These are phyloP conservation scores for Labrus mixtus DNA, from an alignment of 2,113 vertebrate genomes.

Conservation along the genomic window DNA sequence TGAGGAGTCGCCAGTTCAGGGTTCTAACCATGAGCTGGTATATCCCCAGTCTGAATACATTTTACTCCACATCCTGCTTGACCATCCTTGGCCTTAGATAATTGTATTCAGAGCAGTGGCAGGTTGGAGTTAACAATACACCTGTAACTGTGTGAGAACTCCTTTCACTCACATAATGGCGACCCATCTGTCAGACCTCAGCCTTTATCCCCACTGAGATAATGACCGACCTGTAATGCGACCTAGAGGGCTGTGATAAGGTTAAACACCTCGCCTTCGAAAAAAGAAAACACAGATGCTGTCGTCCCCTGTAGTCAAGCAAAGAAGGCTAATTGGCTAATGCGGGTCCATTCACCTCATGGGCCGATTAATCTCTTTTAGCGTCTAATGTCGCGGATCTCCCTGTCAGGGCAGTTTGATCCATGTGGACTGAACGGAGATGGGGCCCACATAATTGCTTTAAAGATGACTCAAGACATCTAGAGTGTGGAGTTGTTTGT, in stretches of 20 bases:
- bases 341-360: constrained; percentile 48
- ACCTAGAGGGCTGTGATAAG: constrained; percentile 53
- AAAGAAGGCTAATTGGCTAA: constrained; percentile 61
- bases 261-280: constrained; percentile 62
- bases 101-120: constrained; percentile 13
- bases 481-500: no score
- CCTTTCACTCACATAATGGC: constrained; percentile 46
- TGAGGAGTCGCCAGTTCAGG: no score
- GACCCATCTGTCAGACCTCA: constrained; percentile 50
- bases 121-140: constrained; percentile 27
- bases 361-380: constrained; percentile 38
- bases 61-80: no score
- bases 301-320: constrained; percentile 43
- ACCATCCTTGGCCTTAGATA: background rate
- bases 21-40: no score
- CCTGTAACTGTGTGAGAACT: constrained; percentile 41
- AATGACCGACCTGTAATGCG: constrained; percentile 54
- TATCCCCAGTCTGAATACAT: no score
- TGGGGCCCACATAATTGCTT: no score
- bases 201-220: constrained; percentile 37
- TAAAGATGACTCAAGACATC: no score
- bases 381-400: constrained; percentile 25
- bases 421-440: constrained; percentile 35
- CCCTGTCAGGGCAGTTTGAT: constrained; percentile 50
- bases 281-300: constrained; percentile 53